These are phyloP conservation scores for Heptranchias perlo DNA, from an alignment of 2,113 vertebrate genomes.

Conservation along the genomic window DNA sequence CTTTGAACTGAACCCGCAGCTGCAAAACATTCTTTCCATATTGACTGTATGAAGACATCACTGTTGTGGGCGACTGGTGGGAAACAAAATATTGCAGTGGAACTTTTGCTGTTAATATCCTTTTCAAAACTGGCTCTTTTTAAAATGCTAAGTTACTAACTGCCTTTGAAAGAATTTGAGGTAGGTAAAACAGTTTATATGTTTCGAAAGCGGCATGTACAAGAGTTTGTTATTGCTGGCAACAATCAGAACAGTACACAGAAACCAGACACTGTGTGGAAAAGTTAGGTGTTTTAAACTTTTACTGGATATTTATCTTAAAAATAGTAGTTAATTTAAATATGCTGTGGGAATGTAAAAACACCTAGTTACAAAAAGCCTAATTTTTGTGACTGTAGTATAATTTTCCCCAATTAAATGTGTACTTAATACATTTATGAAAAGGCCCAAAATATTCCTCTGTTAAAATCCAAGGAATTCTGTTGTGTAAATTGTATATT, in stretches of 20 bases:
- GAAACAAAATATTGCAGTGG: neutral
- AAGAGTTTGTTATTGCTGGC: neutral
- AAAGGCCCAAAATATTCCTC: neutral
- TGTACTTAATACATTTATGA: neutral
- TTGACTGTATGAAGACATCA: neutral
- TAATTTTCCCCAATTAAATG: neutral
- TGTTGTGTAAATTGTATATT: neutral
- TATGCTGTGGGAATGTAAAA: neutral
- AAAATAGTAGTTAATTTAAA: neutral
- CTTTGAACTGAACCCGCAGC: conserved; percentile 19
- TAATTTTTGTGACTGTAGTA: neutral
- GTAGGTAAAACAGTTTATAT: neutral
- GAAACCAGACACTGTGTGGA: neutral
- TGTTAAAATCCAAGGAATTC: neutral
- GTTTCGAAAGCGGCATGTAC: neutral
- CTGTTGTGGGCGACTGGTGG: neutral
- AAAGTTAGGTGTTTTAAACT: neutral
- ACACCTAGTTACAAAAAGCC: neutral
- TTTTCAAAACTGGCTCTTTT: too few species aligned
- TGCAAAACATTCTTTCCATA: neutral
- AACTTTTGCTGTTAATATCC: neutral
- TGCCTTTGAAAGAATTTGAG: neutral
- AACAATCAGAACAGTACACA: neutral
- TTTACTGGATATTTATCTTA: neutral
- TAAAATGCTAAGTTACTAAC: neutral